Base-by-base conservation (phyloP, 2,888 invertebrate species). In the Craniophora ligustri region DNA sequence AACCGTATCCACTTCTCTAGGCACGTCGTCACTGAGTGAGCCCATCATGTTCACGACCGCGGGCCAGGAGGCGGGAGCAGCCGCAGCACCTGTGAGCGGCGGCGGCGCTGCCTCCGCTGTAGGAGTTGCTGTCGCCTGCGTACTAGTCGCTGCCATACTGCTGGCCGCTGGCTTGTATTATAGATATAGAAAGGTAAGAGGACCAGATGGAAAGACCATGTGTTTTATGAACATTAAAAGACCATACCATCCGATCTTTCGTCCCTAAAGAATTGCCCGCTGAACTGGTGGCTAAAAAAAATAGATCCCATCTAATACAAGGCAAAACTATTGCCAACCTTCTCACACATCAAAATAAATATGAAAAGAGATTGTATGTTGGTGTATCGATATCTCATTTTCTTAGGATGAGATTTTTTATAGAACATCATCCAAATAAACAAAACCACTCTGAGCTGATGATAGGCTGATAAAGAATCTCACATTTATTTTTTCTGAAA, bases 21-120 rank as follows among this genome's bases (percentile, higher is more conserved):
- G 96, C 40, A 96, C 97, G 26, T 97, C 97, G 39, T 95, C 96
- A 1, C 94, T 97, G 35, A 96, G 97, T 18, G 94, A 95, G 34
- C 95, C 97, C 2, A 93, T 97, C 54, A 94, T 95, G 83, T 97
- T 97, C 87, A 95, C 96, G 15, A 95, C 96, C 44, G 95, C 95
- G 10, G 96, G 97, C 26, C 96, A 96, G 78, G 96, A 96, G 84
- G 93, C 95, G 5, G 96, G 95, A 16, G 95, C 96, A 0, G 95
- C 96, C 0, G 95, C 96, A 0, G 94, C 94, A 26, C 91, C 94
- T 1, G 94, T 92, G 21, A 82, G 89, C 19, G 89, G 93, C 45
- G 91, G 92, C 4, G 94, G 95, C 61, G 91, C 94, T 0, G 96
- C 95, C 0, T 94, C 95, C 0, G 95, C 95, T 0, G 94, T 96